A percentile compares a stretch with the other conserved stretches of the same genome.
Evolutionary conservation across 2,113 vertebrate species (phyloP).

Genomic region (Rhabdornis inornatus): DNA sequence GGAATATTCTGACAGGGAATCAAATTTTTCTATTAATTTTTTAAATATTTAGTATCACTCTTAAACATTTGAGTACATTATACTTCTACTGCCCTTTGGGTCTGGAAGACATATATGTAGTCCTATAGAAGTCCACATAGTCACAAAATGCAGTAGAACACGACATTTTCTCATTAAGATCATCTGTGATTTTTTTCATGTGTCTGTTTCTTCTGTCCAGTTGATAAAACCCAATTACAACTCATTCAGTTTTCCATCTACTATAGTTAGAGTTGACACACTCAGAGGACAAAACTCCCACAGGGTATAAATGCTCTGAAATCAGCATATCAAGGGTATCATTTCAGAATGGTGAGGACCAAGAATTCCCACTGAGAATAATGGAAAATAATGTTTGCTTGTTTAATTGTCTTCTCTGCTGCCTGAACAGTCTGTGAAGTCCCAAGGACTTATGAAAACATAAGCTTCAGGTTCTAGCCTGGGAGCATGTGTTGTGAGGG

Average conservation of each 20-base stretch:
- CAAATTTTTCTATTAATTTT: not conserved
- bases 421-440: not conserved
- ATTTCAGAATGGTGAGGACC: not conserved
- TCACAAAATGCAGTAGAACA: not conserved
- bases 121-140: not conserved
- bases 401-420: conserved; percentile 2
- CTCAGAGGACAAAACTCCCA: not conserved
- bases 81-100: not conserved
- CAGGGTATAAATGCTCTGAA: not conserved
- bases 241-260: not conserved
- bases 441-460: not conserved
- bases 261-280: not conserved
- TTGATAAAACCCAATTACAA: not conserved
- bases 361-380: not conserved
- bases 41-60: not conserved
- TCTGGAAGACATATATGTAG: not conserved
- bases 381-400: not conserved
- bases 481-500: not conserved
- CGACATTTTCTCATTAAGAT: not conserved
- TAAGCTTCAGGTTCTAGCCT: not conserved
- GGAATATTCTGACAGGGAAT: not conserved
- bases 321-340: not conserved
- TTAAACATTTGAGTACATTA: not conserved
- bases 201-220: not conserved
- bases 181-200: not conserved